Percentiles rank a stretch among this genome's conserved stretches.
Evolutionary conservation across 1,140 invertebrate species (phyloP).

Genomic region (Heliconius nattereri): DNA sequence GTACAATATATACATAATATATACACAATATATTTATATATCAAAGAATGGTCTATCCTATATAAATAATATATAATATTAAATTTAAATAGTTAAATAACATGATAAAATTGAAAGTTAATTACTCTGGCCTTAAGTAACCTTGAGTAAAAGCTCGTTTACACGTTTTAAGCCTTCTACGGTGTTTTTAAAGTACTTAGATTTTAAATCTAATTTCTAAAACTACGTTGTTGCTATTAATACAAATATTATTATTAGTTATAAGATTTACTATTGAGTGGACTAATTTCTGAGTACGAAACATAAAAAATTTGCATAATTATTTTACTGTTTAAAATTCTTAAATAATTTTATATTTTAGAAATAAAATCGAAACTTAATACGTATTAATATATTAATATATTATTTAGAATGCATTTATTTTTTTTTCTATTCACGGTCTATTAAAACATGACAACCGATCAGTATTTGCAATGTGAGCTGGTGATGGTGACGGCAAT

Average conservation of each 20-base stretch:
- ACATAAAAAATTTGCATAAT: background rate
- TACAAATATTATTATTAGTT: background rate
- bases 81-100: background rate
- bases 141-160: slow-evolving; percentile 10
- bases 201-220: background rate
- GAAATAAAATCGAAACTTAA: background rate
- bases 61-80: no score
- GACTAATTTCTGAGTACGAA: background rate
- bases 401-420: background rate
- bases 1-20: no score
- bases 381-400: background rate
- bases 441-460: slow-evolving; percentile 24
- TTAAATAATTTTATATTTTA: background rate
- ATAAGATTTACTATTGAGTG: background rate
- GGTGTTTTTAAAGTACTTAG: background rate
- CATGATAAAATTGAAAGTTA: slow-evolving; percentile 5
- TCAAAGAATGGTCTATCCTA: no score
- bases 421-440: slow-evolving; percentile 24
- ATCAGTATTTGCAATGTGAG: slow-evolving; percentile 15
- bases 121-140: background rate
- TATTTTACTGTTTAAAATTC: background rate
- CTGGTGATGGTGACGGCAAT: background rate
- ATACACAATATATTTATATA: no score
- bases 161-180: background rate
- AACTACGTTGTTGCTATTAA: background rate